Evolutionary conservation across 2,888 invertebrate species (phyloP).

Genomic region (Ceramica pisi): DNA sequence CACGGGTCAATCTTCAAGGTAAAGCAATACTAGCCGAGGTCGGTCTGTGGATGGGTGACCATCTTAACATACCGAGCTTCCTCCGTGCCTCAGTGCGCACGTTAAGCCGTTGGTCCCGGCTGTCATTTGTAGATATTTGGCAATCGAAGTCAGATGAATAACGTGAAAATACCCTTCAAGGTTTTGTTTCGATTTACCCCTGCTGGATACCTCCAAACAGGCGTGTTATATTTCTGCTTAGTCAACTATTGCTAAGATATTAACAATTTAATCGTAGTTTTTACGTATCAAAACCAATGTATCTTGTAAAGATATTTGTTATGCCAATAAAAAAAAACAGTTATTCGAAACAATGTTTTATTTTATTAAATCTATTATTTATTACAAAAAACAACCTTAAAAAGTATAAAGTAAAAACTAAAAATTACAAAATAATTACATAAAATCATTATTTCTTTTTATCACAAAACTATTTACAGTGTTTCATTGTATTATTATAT

Average conservation of each 20-base stretch:
- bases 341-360: conserved; percentile 53
- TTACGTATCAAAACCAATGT: conserved; percentile 12
- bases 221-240: conserved; percentile 1
- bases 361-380: conserved; percentile 48
- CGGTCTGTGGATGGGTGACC: too few species aligned
- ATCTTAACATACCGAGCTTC: too few species aligned
- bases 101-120: too few species aligned
- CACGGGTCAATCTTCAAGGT: too few species aligned
- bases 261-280: background rate
- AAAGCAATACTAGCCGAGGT: too few species aligned
- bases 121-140: too few species aligned
- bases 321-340: conserved; percentile 1
- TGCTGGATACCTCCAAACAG: too few species aligned
- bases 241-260: background rate
- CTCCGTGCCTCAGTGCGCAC: too few species aligned
- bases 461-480: conserved; percentile 57
- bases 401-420: conserved; percentile 42
- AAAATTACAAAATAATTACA: conserved; percentile 50
- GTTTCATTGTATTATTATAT: conserved; percentile 4
- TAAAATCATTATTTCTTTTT: conserved; percentile 37
- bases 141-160: too few species aligned
- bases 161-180: too few species aligned
- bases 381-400: conserved; percentile 43
- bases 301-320: background rate
- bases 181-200: too few species aligned